Base-by-base conservation (phyloP, 2,113 vertebrate species). In the Plectropomus leopardus region DNA sequence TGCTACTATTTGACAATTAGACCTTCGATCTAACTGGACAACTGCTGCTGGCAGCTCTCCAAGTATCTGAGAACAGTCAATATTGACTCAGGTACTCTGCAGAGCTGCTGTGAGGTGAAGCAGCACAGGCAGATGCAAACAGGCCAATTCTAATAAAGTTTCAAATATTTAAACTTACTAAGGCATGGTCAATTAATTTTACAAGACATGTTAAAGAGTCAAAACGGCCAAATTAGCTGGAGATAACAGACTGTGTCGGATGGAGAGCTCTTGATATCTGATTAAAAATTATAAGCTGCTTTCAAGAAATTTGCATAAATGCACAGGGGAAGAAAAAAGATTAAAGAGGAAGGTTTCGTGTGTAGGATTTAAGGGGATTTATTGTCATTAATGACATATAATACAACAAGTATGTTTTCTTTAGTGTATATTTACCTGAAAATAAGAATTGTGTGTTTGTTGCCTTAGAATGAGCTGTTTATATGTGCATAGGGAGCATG, bases 1-100 rank as follows among this genome's bases (percentile, higher is more conserved):
- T 71, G 53, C 42, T 5, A 19, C 64, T 30, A 23, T 76, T 80
- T 44, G 78, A 79, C 67, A 73, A 74, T 54, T 66, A 81, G 61
- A 28, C 11, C 50, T 21, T 14, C 16, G 34, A 67, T 61, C 14
- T 26, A 45, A 68, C 11, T 68, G 32, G 34, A 61, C 1, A 30
- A 55, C 40, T 40, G 59, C 40, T 45, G 53, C 48, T 64, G 70
- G 60, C 64, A 55, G 30, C 7, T 16, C 23, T 80, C 65, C 59
- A 64, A 58, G 9, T 36, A 11, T 58, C 7, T 42, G 73, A 80
- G 47, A 61, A 76, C 60, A 65, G 61, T 54, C 61, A 68, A 72
- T 78, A 42, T 55, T 78, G 59, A 87, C 70, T 71, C 36, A 59
- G 63, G 59, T 34, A 70, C 0, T 28, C 51, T 17, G 67, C 48